A percentile compares a stretch with the other conserved stretches of the same genome.
Evolutionary conservation across 2,113 vertebrate species (phyloP).

Genomic region (Thunnus maccoyii): DNA sequence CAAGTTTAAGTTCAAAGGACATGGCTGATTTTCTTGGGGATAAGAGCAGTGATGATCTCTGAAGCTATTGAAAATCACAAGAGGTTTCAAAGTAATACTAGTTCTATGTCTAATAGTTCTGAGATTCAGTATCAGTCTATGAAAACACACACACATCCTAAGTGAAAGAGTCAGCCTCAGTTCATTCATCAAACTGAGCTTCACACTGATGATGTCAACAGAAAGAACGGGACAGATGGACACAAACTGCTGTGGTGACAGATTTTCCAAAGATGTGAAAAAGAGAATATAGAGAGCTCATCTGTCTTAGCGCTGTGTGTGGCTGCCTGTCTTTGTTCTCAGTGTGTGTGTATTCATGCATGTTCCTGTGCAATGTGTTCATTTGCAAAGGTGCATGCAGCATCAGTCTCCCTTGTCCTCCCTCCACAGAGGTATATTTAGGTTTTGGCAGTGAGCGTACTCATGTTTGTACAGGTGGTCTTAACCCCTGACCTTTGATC

Average conservation of each 20-base stretch:
- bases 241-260: slow-evolving; percentile 24
- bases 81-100: no score
- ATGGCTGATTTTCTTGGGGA: neutral
- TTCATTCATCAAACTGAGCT: slow-evolving; percentile 2
- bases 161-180: neutral
- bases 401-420: neutral
- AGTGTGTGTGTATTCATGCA: slow-evolving; percentile 8
- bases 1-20: neutral
- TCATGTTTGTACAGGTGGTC: slow-evolving; percentile 66
- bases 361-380: slow-evolving; percentile 7
- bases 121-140: neutral
- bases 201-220: no score
- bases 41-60: neutral
- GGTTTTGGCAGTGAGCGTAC: slow-evolving; percentile 25
- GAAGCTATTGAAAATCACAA: neutral
- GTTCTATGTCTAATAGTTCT: neutral
- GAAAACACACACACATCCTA: neutral
- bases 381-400: slow-evolving; percentile 21
- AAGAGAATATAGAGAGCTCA: neutral
- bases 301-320: slow-evolving; percentile 42
- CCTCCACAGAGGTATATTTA: slow-evolving; percentile 48
- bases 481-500: slow-evolving; percentile 61
- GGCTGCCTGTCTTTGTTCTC: slow-evolving; percentile 21
- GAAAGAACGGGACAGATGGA: slow-evolving; percentile 13
- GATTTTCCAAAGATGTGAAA: slow-evolving; percentile 21